Percentiles rank a stretch among this genome's conserved stretches.
phyloP scores from a whole-genome alignment of 2,797 vertebrate genomes.

The Crenichthys baileyi region DNA sequence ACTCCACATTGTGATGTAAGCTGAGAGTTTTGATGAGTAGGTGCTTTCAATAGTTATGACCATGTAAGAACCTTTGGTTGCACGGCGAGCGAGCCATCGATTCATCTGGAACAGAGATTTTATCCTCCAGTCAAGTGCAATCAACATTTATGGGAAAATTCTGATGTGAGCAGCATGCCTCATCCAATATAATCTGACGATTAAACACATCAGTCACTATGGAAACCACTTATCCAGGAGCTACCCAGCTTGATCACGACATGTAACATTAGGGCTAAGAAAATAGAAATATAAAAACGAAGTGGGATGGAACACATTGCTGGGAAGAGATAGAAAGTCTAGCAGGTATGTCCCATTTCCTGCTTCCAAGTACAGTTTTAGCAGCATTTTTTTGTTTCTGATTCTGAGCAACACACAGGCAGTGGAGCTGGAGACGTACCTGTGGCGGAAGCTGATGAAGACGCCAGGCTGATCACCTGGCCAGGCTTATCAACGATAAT shows the following conservation, averaged over 20 bases:
- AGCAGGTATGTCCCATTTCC: constrained; percentile 28
- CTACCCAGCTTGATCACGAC: constrained; percentile 47
- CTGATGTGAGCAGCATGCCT: constrained; percentile 14
- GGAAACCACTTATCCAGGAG: constrained; percentile 58
- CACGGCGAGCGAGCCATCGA: not conserved
- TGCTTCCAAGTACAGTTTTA: constrained; percentile 18
- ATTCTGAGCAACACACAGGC: constrained; percentile 37
- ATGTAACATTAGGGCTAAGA: constrained; percentile 24
- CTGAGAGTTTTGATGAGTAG: constrained; percentile 14
- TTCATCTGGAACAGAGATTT: not conserved
- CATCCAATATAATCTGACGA: constrained; percentile 37
- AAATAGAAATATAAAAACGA: not conserved
- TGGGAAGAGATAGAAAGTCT: constrained; percentile 10
- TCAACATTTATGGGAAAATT: constrained; percentile 14
- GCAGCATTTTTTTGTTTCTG: constrained; percentile 37
- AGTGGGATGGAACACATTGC: not conserved
- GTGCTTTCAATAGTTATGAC: constrained; percentile 17
- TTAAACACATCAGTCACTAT: constrained; percentile 61
- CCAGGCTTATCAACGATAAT: constrained; percentile 92
- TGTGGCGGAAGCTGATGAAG: constrained; percentile 78
- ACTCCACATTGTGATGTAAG: not conserved
- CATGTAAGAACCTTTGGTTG: constrained; percentile 3
- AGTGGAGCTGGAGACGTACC: constrained; percentile 59
- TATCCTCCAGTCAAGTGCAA: constrained; percentile 13
- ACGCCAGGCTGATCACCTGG: constrained; percentile 85